Conservation (phyloP, 2,888 invertebrate genomes). For the Chalcis sispes region DNA sequence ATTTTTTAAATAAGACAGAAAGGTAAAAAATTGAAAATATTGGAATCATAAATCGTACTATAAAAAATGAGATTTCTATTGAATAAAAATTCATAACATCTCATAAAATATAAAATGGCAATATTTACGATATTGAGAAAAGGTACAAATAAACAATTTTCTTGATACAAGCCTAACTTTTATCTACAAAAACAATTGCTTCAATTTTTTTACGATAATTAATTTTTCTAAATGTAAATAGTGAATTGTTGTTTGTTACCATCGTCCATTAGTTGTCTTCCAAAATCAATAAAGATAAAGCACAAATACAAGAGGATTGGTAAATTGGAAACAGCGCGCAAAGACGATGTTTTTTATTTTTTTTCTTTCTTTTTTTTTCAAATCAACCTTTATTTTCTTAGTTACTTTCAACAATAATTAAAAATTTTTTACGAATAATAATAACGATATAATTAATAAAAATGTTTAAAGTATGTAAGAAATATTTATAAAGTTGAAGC, state of each 20-base stretch:
- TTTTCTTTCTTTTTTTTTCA: neutral
- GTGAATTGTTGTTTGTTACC: slow-evolving; percentile 44
- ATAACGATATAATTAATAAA: neutral
- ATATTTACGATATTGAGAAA: slow-evolving; percentile 24
- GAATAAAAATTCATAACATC: slow-evolving; percentile 13
- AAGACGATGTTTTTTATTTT: slow-evolving; percentile 1
- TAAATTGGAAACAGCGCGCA: slow-evolving; percentile 13
- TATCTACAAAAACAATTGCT: slow-evolving; percentile 16
- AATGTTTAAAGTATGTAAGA: slow-evolving; percentile 5
- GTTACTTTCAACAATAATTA: too few species aligned
- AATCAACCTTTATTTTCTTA: neutral
- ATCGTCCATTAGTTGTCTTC: slow-evolving; percentile 44
- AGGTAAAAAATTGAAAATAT: neutral
- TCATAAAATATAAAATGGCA: slow-evolving; percentile 22
- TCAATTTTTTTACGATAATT: slow-evolving; percentile 18
- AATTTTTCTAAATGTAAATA: slow-evolving; percentile 46
- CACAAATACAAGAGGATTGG: slow-evolving; percentile 40
- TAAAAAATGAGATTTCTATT: slow-evolving; percentile 7
- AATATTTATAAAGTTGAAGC: neutral
- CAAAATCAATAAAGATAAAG: slow-evolving; percentile 41
- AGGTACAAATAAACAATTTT: slow-evolving; percentile 16
- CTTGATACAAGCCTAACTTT: slow-evolving; percentile 41
- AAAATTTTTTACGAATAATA: neutral
- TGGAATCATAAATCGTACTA: neutral
- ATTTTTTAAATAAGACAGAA: slow-evolving; percentile 18